Percentiles rank a stretch among this genome's conserved stretches.
phyloP scores from a whole-genome alignment of 2,113 vertebrate species.

The Rousettus leschenaultii region DNA sequence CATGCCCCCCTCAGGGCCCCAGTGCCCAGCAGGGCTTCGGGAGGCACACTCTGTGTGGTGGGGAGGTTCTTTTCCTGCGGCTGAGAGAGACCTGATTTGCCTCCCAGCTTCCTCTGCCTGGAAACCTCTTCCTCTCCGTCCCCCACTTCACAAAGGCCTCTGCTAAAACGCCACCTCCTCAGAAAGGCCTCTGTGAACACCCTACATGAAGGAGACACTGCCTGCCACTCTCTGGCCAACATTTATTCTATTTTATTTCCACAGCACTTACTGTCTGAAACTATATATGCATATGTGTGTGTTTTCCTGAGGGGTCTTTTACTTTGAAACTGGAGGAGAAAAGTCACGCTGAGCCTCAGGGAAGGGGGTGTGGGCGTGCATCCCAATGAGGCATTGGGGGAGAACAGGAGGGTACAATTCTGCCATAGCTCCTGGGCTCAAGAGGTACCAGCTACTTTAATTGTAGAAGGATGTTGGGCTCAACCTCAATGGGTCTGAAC shows the following conservation, averaged over 20 bases:
- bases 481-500: not conserved
- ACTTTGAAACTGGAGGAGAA: not conserved
- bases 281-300: not conserved
- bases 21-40: not conserved
- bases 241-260: not conserved
- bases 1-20: not conserved
- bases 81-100: not conserved
- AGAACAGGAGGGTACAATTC: no score
- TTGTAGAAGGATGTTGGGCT: not conserved
- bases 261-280: not conserved
- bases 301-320: not conserved
- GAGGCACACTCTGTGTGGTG: not conserved
- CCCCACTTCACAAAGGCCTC: not conserved
- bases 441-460: not conserved
- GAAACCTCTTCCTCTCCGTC: not conserved
- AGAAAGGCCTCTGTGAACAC: not conserved
- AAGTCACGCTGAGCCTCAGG: not conserved
- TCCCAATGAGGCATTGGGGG: accelerated
- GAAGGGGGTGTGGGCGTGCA: not conserved
- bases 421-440: not conserved
- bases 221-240: not conserved
- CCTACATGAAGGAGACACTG: not conserved
- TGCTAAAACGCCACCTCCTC: not conserved
- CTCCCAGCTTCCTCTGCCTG: not conserved
- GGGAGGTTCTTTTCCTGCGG: not conserved